Evolutionary conservation across 2,888 invertebrate genomes (phyloP).

Genomic region (Toxonevra muliebris): DNA sequence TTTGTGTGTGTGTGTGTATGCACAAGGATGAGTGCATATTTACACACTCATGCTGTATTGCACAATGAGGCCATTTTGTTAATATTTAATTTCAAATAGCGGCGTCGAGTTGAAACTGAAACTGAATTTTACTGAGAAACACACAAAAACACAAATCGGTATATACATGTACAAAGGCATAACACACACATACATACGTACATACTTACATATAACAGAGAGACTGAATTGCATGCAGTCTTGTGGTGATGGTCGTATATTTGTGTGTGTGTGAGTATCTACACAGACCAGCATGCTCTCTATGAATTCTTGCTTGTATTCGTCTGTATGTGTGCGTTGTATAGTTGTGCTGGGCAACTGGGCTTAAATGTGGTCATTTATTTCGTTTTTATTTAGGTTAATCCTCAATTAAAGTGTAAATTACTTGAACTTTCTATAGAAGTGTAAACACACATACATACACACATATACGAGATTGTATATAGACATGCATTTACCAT

Average conservation of each 20-base stretch:
- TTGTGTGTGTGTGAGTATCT: background rate
- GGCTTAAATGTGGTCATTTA: slow-evolving; percentile 42
- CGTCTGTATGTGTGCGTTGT: background rate
- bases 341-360: background rate
- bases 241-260: too few species aligned
- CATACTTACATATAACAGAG: background rate
- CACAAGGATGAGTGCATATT: slow-evolving; percentile 16
- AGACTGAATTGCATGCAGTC: background rate
- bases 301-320: background rate
- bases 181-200: slow-evolving; percentile 2
- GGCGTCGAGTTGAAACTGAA: slow-evolving; percentile 23
- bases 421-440: slow-evolving; percentile 51
- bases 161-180: background rate
- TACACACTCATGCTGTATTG: slow-evolving; percentile 11
- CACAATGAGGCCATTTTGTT: slow-evolving; percentile 59
- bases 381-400: slow-evolving; percentile 59
- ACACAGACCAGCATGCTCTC: background rate
- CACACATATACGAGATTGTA: too few species aligned
- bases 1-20: slow-evolving; percentile 25
- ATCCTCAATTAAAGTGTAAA: slow-evolving; percentile 64
- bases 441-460: too few species aligned
- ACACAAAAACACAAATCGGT: slow-evolving; percentile 14
- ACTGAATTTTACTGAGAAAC: slow-evolving; percentile 19
- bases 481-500: too few species aligned
- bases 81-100: slow-evolving; percentile 51